Conservation (phyloP, 2,797 vertebrate genomes). For the Brachyrhaphis roseni region DNA sequence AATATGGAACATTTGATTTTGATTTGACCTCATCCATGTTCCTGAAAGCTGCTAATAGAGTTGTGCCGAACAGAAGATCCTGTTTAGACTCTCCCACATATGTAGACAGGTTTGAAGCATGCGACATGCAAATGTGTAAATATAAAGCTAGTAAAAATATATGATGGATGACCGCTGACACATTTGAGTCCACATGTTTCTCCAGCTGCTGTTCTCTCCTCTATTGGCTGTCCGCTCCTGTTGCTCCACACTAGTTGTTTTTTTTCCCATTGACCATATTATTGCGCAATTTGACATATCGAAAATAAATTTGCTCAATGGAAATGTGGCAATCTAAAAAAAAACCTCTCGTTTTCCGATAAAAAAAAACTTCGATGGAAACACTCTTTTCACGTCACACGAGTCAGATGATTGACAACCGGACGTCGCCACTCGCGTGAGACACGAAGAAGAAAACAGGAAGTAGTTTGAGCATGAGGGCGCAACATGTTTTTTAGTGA, state of each 20-base stretch:
- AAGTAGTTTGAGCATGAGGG: too few relatives aligned
- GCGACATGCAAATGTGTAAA: background rate
- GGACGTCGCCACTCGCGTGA: too few relatives aligned
- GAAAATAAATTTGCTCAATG: too few relatives aligned
- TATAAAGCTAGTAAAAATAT: background rate
- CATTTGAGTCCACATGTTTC: conserved; percentile 76
- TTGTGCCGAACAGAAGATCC: background rate
- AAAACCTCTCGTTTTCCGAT: too few relatives aligned
- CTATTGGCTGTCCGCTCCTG: conserved; percentile 78
- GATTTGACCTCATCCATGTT: background rate
- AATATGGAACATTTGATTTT: background rate
- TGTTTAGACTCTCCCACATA: background rate
- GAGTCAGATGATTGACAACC: too few relatives aligned
- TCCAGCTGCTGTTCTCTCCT: conserved; percentile 68
- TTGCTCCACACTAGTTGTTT: conserved; percentile 79
- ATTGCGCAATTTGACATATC: too few relatives aligned
- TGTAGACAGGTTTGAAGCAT: background rate
- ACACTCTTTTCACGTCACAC: too few relatives aligned
- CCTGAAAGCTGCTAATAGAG: background rate
- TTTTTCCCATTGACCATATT: too few relatives aligned
- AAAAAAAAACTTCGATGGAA: too few relatives aligned
- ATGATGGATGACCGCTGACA: conserved; percentile 15
- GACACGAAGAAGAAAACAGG: too few relatives aligned
- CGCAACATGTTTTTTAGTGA: too few relatives aligned
- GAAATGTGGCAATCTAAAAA: too few relatives aligned